These are phyloP conservation scores for Cephus rjabovi DNA, from an alignment of 2,888 invertebrate species.

Conservation along the genomic window DNA sequence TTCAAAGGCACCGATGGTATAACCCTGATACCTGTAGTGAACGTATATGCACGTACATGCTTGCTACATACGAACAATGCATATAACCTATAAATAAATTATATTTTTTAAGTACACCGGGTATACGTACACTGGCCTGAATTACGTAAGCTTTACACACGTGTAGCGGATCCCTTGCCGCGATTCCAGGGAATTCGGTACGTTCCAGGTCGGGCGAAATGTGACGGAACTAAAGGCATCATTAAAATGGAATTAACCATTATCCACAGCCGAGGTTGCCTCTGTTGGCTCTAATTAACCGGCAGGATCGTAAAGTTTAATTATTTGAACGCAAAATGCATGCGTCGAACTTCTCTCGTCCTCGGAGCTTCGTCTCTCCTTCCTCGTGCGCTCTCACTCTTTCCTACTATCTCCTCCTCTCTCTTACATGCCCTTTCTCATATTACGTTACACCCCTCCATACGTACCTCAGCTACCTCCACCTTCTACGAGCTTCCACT, in stretches of 20 bases:
- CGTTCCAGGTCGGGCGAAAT: constrained; percentile 22
- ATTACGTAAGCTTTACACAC: not conserved
- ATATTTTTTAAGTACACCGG: not conserved
- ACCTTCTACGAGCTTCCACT: not conserved
- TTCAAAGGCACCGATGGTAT: not conserved
- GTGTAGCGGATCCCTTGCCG: not conserved
- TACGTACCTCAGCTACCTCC: not conserved
- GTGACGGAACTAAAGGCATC: constrained; percentile 34
- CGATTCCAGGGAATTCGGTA: not conserved
- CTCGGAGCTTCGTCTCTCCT: constrained; percentile 30
- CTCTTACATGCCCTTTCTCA: not conserved
- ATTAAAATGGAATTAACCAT: constrained; percentile 38
- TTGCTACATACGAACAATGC: not conserved
- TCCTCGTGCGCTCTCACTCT: constrained; percentile 12
- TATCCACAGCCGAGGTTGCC: constrained; percentile 38
- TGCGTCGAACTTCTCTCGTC: constrained; percentile 33
- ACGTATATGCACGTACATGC: not conserved
- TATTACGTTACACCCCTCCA: not conserved
- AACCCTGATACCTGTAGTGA: not conserved
- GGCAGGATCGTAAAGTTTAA: constrained; percentile 39
- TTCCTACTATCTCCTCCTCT: constrained; percentile 16
- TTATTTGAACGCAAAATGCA: constrained; percentile 37
- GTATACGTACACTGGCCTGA: not conserved
- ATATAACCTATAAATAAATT: not conserved
- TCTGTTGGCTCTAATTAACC: constrained; percentile 38